phyloP scores from a whole-genome alignment of 2,113 vertebrate genomes.

The Blennius ocellaris region DNA sequence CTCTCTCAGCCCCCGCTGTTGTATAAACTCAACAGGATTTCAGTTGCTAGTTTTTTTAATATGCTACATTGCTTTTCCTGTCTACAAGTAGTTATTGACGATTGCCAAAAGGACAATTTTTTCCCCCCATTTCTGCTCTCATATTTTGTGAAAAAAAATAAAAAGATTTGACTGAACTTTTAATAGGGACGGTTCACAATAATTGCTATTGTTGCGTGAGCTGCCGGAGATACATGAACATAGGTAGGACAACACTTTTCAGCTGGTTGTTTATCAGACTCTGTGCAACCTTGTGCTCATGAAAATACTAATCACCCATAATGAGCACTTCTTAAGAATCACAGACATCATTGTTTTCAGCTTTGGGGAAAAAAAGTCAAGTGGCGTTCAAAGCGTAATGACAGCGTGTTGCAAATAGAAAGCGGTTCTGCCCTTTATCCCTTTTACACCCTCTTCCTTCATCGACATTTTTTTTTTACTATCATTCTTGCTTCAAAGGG shows the following conservation, averaged over 20 bases:
- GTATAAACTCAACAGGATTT: conserved; percentile 1
- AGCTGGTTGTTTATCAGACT: conserved; percentile 35
- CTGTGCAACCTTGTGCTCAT: conserved; percentile 44
- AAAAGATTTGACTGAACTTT: not conserved
- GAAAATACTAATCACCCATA: conserved; percentile 57
- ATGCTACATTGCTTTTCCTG: not conserved
- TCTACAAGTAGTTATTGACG: no score
- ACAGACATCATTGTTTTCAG: conserved; percentile 13
- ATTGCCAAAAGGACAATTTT: no score
- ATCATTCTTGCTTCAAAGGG: conserved; percentile 13
- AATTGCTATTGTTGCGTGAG: no score
- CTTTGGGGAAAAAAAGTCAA: conserved; percentile 41
- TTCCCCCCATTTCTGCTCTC: not conserved
- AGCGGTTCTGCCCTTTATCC: no score
- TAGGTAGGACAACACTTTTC: not conserved
- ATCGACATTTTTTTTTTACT: conserved; percentile 25
- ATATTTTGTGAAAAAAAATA: not conserved
- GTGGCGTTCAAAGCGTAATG: conserved; percentile 7
- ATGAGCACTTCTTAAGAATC: conserved; percentile 31
- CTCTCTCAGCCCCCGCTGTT: not conserved
- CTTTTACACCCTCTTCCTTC: conserved; percentile 1
- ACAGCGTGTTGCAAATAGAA: not conserved
- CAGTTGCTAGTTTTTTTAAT: not conserved
- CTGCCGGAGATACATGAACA: not conserved
- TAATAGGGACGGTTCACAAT: no score